Percentiles rank a stretch among this genome's conserved stretches.
Evolutionary conservation across 2,888 invertebrate species (phyloP).

Genomic region (Clunio marinus): DNA sequence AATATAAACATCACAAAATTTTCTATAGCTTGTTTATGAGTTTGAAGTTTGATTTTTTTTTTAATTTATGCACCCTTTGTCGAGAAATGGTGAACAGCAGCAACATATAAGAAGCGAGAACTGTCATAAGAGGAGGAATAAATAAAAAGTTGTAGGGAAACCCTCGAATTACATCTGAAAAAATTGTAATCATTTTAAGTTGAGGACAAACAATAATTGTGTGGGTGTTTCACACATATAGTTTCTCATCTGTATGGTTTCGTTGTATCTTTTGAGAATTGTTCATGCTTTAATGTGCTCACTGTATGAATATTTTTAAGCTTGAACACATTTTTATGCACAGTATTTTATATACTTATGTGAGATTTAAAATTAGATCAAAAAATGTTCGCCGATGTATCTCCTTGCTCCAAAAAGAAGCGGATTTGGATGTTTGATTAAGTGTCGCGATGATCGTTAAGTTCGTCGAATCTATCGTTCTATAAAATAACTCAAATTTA

Average conservation of each 20-base stretch:
- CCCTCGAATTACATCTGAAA: slow-evolving; percentile 21
- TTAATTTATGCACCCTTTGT: slow-evolving; percentile 35
- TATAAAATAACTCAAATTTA: too few relatives aligned
- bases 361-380: not conserved
- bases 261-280: slow-evolving; percentile 15
- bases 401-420: not conserved
- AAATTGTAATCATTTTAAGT: slow-evolving; percentile 35
- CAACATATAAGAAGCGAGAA: slow-evolving; percentile 2
- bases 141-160: slow-evolving; percentile 17
- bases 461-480: too few relatives aligned
- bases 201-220: slow-evolving; percentile 38
- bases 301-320: not conserved
- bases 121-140: slow-evolving; percentile 7
- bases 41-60: not conserved
- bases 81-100: not conserved
- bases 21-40: not conserved
- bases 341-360: too few relatives aligned
- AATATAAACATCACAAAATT: not conserved
- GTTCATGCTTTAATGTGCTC: not conserved
- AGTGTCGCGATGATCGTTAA: too few relatives aligned
- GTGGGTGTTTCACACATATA: slow-evolving; percentile 36
- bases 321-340: too few relatives aligned
- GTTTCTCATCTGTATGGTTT: not conserved
- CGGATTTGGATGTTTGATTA: too few relatives aligned
- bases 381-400: too few relatives aligned